These are phyloP conservation scores for Miniopterus natalensis DNA, from an alignment of 2,113 vertebrate genomes.

Conservation along the genomic window DNA sequence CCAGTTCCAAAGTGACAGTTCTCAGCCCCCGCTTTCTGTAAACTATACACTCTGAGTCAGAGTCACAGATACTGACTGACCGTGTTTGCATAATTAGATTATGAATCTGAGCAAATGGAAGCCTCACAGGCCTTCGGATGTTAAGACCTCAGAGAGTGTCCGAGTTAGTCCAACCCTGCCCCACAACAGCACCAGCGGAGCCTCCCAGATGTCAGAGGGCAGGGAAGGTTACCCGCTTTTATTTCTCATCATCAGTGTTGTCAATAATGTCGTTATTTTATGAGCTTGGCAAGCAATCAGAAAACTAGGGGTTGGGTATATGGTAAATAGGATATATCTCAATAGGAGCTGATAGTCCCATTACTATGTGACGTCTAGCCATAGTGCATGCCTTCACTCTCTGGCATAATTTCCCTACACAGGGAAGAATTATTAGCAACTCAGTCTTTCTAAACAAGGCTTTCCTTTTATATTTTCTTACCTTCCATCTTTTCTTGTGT, in stretches of 20 bases:
- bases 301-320: not conserved
- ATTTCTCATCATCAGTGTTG: not conserved
- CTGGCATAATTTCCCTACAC: not conserved
- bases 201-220: not conserved
- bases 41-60: not conserved
- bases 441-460: not conserved
- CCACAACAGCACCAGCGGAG: fast-evolving
- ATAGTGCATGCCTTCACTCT: not conserved
- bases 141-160: not conserved
- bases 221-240: not conserved
- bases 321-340: not conserved
- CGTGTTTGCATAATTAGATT: not conserved
- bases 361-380: not conserved
- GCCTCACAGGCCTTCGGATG: not conserved
- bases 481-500: not conserved
- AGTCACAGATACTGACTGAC: not conserved
- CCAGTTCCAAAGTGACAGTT: not conserved
- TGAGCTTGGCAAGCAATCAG: not conserved
- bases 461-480: not conserved
- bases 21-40: not conserved
- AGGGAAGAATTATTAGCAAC: not conserved
- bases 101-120: not conserved
- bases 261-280: not conserved
- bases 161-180: not conserved
- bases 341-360: not conserved